Percentiles rank a stretch among this genome's conserved stretches.
Evolutionary conservation across 2,797 vertebrate species (phyloP).

Genomic region (Sebastes itinus): DNA sequence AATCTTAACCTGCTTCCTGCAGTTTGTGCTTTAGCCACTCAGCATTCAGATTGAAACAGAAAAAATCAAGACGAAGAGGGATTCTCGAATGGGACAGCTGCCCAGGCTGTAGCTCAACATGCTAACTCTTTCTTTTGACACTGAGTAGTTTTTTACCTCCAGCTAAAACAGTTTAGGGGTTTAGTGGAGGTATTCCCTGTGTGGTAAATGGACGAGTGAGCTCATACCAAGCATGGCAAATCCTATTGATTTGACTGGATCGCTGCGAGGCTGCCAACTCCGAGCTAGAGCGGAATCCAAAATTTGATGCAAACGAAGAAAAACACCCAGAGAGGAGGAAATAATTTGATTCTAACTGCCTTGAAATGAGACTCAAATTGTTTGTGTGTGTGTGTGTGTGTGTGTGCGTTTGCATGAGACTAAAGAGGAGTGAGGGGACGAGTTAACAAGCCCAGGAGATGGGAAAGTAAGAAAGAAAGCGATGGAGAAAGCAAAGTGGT

Average conservation of each 20-base stretch:
- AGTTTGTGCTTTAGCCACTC: background rate
- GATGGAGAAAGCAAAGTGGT: conserved; percentile 1
- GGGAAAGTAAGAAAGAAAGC: background rate
- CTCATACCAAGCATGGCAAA: conserved; percentile 51
- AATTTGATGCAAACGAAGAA: conserved; percentile 44
- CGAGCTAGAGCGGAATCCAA: conserved; percentile 18
- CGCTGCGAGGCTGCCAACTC: conserved; percentile 35
- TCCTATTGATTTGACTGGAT: conserved; percentile 54
- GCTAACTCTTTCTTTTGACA: conserved; percentile 23
- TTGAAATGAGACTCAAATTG: conserved; percentile 36
- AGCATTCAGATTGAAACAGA: background rate
- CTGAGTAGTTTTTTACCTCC: conserved; percentile 21
- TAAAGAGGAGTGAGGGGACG: background rate
- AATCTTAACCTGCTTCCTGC: background rate
- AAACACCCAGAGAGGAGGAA: conserved; percentile 21
- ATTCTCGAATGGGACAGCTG: conserved; percentile 14
- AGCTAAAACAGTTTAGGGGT: conserved; percentile 26
- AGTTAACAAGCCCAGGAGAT: conserved; percentile 6
- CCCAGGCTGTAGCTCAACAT: background rate
- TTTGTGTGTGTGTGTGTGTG: background rate
- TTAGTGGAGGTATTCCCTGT: conserved; percentile 46
- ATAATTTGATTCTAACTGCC: conserved; percentile 34
- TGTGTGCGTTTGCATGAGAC: background rate
- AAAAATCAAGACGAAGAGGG: background rate
- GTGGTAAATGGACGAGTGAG: conserved; percentile 44